These are phyloP conservation scores for Machimus atricapillus DNA, from an alignment of 2,888 invertebrate species.

Conservation along the genomic window DNA sequence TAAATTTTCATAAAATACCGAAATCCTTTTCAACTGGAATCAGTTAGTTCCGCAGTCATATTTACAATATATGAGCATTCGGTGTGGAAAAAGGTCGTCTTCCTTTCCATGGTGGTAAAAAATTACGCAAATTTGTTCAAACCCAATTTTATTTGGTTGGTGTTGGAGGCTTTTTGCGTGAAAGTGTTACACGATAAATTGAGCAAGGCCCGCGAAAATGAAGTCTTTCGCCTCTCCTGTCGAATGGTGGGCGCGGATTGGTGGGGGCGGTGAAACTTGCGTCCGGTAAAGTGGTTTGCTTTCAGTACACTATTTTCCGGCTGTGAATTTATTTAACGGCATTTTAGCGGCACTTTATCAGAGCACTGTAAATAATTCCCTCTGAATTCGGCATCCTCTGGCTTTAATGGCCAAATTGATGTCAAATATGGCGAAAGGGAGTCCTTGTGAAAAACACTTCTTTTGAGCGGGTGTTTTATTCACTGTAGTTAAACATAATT, in stretches of 20 bases:
- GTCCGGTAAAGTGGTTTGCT: background rate
- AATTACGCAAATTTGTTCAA: background rate
- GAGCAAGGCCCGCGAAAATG: background rate
- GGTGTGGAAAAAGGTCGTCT: background rate
- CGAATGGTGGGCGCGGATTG: background rate
- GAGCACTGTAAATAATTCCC: background rate
- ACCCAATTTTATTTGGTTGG: background rate
- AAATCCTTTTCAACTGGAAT: background rate
- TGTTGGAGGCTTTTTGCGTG: background rate
- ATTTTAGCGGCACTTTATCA: slow-evolving; percentile 8
- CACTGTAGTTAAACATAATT: background rate
- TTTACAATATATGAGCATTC: background rate
- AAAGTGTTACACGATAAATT: background rate
- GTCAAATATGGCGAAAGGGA: background rate
- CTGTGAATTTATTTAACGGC: slow-evolving; percentile 8
- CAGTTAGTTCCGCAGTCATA: background rate
- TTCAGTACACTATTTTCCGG: slow-evolving; percentile 2
- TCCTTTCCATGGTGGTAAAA: background rate
- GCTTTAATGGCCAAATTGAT: background rate
- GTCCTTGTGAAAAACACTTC: background rate
- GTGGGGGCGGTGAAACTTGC: background rate
- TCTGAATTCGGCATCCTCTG: background rate
- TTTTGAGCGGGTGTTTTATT: background rate
- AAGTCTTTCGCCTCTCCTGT: background rate
- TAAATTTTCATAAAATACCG: background rate